Evolutionary conservation across 2,113 vertebrate species (phyloP).

Genomic region (Apodemus sylvaticus): DNA sequence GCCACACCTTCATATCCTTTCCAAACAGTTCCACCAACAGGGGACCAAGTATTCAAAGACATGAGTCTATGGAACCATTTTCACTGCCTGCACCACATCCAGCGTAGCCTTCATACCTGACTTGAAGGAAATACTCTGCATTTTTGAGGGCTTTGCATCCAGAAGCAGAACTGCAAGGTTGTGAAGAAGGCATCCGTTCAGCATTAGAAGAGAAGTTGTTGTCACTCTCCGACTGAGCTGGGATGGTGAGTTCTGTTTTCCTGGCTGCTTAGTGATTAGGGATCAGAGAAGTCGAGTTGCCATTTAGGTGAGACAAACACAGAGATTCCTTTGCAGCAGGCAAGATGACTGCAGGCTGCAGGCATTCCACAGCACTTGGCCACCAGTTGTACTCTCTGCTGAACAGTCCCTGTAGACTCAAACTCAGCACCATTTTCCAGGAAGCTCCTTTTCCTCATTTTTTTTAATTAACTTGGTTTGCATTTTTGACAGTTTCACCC

Average conservation of each 20-base stretch:
- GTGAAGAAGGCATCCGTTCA: not conserved
- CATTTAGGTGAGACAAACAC: not conserved
- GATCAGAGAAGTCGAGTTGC: not conserved
- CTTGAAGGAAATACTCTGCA: not conserved
- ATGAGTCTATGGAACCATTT: not conserved
- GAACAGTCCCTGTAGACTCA: not conserved
- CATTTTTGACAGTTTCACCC: not conserved
- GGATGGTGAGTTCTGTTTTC: not conserved
- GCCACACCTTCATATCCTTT: not conserved
- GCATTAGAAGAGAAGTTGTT: not conserved
- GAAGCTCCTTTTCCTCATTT: not conserved
- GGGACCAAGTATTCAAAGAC: not conserved
- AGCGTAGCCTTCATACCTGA: not conserved
- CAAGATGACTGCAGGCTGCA: not conserved
- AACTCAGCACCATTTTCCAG: not conserved
- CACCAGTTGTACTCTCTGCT: not conserved
- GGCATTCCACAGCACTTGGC: too few relatives aligned
- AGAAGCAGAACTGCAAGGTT: not conserved
- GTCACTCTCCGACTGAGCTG: not conserved
- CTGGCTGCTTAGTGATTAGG: not conserved
- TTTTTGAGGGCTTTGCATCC: not conserved
- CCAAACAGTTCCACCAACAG: not conserved
- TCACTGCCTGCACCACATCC: not conserved
- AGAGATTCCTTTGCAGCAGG: not conserved
- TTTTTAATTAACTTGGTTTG: not conserved